Evolutionary conservation across 2,888 invertebrate species (phyloP), one percentile per base, ranked within the genome.

Genomic region (Drosophila incognita): DNA sequence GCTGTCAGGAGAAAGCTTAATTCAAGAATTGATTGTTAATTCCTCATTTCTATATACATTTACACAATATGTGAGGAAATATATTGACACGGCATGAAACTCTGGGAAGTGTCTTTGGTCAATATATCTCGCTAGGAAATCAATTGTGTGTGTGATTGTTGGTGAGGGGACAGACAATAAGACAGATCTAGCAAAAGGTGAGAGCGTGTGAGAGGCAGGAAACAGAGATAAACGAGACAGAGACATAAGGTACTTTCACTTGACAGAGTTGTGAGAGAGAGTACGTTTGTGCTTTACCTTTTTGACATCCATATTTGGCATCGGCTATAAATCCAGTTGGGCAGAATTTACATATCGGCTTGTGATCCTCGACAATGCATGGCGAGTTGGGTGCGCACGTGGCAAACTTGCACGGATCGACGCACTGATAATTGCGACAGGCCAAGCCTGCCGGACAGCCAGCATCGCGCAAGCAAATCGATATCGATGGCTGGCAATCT

Each of bases 291-390:
- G 87, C 89, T 95, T 97, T 98, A 98, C 98, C 98, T 98, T 97
- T 97, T 94, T 97, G 96, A 95, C 98, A 98, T 96, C 98, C 98
- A 94, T 96, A 96, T 95, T 96, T 96, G 93, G 97, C 95, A 94
- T 98, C 97, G 94, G 97, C 96, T 94, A 96, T 96, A 95, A 96
- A 98, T 95, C 98, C 98, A 94, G 95, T 95, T 93, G 98, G 97
- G 95, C 98, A 98, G 95, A 97, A 97, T 96, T 97, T 97, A 96
- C 98, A 98, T 94, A 97, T 96, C 90, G 98, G 97, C 94, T 96
- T 97, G 95, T 98, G 98, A 94, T 98, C 97, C 95, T 98, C 97
- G 91, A 98, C 98, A 94, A 96, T 96, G 95, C 98, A 98, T 91
- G 98, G 98, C 87, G 97, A 96, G 92, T 96, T 95, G 90, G 95